A percentile compares a stretch with the other conserved stretches of the same genome.
These are phyloP conservation scores for Operophtera brumata DNA, from an alignment of 2,888 invertebrate genomes.

Conservation along the genomic window DNA sequence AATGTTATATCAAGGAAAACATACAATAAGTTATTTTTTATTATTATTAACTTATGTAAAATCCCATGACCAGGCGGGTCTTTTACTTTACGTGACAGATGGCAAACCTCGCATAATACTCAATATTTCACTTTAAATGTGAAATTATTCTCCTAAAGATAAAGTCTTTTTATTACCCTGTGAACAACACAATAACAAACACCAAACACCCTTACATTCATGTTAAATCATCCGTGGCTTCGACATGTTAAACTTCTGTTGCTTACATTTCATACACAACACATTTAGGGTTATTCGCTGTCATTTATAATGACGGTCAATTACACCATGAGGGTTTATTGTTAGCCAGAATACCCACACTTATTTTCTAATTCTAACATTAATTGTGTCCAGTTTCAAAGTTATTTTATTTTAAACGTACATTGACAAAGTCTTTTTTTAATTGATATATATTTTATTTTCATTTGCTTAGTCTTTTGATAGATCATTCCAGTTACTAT, in stretches of 20 bases:
- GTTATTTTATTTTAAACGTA: neutral
- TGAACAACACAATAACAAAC: conserved; percentile 20
- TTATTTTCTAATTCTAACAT: conserved; percentile 12
- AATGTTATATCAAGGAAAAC: too few relatives aligned
- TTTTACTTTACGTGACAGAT: too few relatives aligned
- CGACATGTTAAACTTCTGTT: conserved; percentile 56
- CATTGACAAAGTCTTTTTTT: neutral
- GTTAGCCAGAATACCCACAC: conserved; percentile 35
- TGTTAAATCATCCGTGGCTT: conserved; percentile 67
- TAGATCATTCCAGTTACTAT: too few relatives aligned
- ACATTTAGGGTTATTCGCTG: conserved; percentile 54
- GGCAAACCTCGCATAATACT: too few relatives aligned
- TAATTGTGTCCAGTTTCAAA: conserved; percentile 1
- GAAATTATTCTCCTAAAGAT: conserved; percentile 34
- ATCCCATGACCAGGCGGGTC: too few relatives aligned
- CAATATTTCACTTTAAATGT: too few relatives aligned
- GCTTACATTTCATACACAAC: conserved; percentile 48
- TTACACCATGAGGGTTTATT: conserved; percentile 44
- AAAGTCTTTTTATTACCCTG: conserved; percentile 37
- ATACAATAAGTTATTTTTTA: too few relatives aligned
- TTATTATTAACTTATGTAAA: too few relatives aligned
- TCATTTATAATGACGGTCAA: conserved; percentile 51
- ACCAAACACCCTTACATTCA: conserved; percentile 35
- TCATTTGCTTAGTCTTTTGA: neutral
- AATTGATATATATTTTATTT: neutral